Percentiles rank a stretch among this genome's conserved stretches.
phyloP scores from a whole-genome alignment of 2,888 invertebrate genomes.

The Drosophila quinaria region DNA sequence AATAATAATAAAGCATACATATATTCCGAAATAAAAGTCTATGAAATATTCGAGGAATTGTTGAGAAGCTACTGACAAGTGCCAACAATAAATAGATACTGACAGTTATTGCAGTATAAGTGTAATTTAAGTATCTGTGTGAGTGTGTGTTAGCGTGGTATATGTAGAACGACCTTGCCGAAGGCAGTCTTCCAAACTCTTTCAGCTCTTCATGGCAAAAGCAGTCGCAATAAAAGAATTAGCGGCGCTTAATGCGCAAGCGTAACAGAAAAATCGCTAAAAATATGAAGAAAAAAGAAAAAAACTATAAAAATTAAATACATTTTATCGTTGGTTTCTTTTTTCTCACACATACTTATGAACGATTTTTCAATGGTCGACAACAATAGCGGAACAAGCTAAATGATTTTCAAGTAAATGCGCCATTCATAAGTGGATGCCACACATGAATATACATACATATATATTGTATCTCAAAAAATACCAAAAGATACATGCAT shows the following conservation, averaged over 20 bases:
- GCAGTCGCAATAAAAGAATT: constrained; percentile 73
- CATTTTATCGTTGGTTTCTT: constrained; percentile 24
- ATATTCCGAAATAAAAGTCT: constrained; percentile 3
- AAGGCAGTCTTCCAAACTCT: constrained; percentile 83
- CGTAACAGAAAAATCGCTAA: constrained; percentile 70
- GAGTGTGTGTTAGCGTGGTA: constrained; percentile 2
- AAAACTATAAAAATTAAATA: constrained; percentile 13
- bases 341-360: constrained; percentile 33
- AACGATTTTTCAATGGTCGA: constrained; percentile 41
- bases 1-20: constrained; percentile 15
- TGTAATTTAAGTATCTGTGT: constrained; percentile 2
- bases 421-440: constrained; percentile 70
- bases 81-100: constrained; percentile 41
- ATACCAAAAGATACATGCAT: constrained; percentile 10
- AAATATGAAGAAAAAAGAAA: constrained; percentile 26
- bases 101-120: constrained; percentile 62
- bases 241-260: constrained; percentile 71
- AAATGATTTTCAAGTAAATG: constrained; percentile 63
- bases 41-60: constrained; percentile 7
- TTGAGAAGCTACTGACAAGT: constrained; percentile 32
- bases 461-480: not conserved
- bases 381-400: constrained; percentile 69
- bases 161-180: constrained; percentile 84
- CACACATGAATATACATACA: constrained; percentile 28
- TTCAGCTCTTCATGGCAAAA: constrained; percentile 42